Evolutionary conservation across 2,888 invertebrate species (phyloP).

Genomic region (Agrotis ipsilon): DNA sequence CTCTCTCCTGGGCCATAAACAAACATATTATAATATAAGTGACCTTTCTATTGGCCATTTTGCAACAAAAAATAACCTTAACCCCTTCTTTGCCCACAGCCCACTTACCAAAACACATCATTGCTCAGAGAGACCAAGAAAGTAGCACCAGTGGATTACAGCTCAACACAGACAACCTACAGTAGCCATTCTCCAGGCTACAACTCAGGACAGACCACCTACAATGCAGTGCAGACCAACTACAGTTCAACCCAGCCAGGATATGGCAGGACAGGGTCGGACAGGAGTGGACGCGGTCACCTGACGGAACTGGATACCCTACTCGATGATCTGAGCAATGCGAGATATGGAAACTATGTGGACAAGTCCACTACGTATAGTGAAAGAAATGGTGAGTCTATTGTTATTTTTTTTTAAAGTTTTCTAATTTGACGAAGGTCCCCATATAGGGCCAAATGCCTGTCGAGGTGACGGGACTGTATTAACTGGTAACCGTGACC

Average conservation of each 20-base stretch:
- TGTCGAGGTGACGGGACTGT: too few relatives aligned
- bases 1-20: too few relatives aligned
- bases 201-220: constrained; percentile 53
- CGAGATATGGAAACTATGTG: constrained; percentile 88
- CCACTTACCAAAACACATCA: constrained; percentile 92
- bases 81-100: constrained; percentile 86
- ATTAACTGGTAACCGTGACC: too few relatives aligned
- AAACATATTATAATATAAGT: too few relatives aligned
- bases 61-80: not conserved
- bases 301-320: constrained; percentile 97
- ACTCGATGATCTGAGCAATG: constrained; percentile 97
- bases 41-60: not conserved
- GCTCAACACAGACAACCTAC: constrained; percentile 71
- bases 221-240: constrained; percentile 34
- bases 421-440: too few relatives aligned
- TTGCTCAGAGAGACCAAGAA: constrained; percentile 71
- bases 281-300: constrained; percentile 91
- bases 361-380: constrained; percentile 77
- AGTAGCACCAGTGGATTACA: constrained; percentile 82
- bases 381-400: constrained; percentile 81
- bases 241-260: constrained; percentile 66
- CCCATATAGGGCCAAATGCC: not conserved
- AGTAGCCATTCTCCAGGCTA: constrained; percentile 72
- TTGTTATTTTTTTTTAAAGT: not conserved
- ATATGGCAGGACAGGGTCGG: constrained; percentile 81